Conservation (phyloP, 2,888 invertebrate genomes). For the Notodonta dromedarius region DNA sequence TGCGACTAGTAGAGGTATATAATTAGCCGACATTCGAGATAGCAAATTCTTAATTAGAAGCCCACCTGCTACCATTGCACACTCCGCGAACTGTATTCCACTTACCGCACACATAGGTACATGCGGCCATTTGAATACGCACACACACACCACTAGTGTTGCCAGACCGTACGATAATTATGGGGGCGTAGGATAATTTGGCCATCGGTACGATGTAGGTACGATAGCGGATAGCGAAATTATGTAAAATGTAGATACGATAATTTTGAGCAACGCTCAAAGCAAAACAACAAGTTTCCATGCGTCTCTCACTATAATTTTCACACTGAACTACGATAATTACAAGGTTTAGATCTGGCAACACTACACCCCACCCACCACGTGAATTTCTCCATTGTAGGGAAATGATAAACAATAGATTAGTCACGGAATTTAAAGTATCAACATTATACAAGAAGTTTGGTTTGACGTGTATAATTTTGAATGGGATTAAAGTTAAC, state of each 20-base stretch:
- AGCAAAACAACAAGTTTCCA: too few species aligned
- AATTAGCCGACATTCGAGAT: constrained; percentile 50
- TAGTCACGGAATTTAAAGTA: constrained; percentile 33
- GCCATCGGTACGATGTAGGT: too few species aligned
- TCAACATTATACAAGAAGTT: constrained; percentile 28
- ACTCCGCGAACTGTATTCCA: constrained; percentile 27
- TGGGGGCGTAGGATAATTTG: too few species aligned
- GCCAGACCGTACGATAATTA: too few species aligned
- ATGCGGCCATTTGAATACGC: constrained; percentile 6
- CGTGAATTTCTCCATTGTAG: constrained; percentile 22
- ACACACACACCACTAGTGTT: background rate
- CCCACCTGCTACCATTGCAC: constrained; percentile 42
- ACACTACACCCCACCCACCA: background rate
- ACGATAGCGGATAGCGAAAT: too few species aligned
- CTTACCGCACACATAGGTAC: constrained; percentile 15
- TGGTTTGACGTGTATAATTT: constrained; percentile 52
- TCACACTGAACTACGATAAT: too few species aligned
- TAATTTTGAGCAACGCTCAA: too few species aligned
- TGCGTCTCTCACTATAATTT: too few species aligned
- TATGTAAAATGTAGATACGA: too few species aligned
- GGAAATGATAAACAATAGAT: constrained; percentile 39
- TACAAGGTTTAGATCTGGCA: too few species aligned
- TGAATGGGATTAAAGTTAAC: constrained; percentile 59
- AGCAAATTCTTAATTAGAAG: constrained; percentile 50
- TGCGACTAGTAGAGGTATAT: constrained; percentile 34